phyloP scores from a whole-genome alignment of 1,140 invertebrate genomes.

The Trachelipus rathkii region DNA sequence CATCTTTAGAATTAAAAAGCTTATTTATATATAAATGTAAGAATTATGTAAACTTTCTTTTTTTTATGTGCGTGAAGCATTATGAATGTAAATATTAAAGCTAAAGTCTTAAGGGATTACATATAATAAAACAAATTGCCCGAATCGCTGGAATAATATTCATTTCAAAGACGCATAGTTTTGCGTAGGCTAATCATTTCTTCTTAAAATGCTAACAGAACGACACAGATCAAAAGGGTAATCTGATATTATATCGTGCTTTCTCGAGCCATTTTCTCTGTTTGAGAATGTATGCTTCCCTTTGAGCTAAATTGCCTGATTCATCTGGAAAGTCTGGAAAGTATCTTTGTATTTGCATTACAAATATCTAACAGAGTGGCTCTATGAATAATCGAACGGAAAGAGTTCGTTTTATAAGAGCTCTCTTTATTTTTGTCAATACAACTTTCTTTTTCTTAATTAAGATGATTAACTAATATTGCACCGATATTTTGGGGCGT shows the following conservation, averaged over 20 bases:
- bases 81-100: neutral
- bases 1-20: no score
- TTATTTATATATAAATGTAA: no score
- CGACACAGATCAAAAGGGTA: neutral
- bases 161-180: conserved; percentile 5
- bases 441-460: neutral
- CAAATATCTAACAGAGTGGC: conserved; percentile 1
- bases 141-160: neutral
- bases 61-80: no score
- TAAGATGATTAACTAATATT: conserved; percentile 6
- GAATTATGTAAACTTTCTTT: no score
- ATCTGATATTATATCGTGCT: neutral
- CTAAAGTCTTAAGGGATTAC: neutral
- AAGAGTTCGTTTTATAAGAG: neutral
- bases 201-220: conserved; percentile 10
- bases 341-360: conserved; percentile 1
- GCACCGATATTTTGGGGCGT: neutral
- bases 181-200: neutral
- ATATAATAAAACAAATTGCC: conserved; percentile 5
- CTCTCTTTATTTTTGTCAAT: no score
- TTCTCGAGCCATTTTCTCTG: neutral
- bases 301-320: conserved; percentile 1
- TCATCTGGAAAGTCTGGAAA: conserved; percentile 8
- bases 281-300: neutral
- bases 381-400: neutral